Evolutionary conservation across 2,888 invertebrate species (phyloP).

Genomic region (Neria commutata): DNA sequence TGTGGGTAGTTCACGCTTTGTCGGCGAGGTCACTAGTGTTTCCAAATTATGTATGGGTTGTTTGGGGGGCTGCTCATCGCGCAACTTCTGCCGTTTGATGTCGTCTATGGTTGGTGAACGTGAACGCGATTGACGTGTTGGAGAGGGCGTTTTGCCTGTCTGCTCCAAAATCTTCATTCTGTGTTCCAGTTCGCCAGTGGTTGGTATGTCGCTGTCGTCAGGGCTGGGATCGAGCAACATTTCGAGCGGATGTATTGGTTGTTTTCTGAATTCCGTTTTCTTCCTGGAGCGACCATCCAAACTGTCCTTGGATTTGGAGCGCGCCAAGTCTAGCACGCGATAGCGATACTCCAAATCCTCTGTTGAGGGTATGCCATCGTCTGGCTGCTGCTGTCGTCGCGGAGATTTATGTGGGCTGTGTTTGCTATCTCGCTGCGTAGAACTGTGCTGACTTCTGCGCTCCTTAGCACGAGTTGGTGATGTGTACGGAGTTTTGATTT

Average conservation of each 20-base stretch:
- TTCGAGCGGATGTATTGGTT: constrained; percentile 53
- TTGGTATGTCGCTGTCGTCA: constrained; percentile 48
- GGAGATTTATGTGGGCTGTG: constrained; percentile 41
- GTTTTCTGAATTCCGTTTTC: constrained; percentile 38
- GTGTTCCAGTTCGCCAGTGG: constrained; percentile 55
- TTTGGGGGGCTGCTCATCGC: constrained; percentile 36
- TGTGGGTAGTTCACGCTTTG: constrained; percentile 48
- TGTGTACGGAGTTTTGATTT: constrained; percentile 33
- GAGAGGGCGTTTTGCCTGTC: constrained; percentile 39
- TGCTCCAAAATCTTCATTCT: constrained; percentile 53
- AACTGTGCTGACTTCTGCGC: constrained; percentile 11
- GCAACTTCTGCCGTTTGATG: constrained; percentile 41
- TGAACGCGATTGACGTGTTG: constrained; percentile 40
- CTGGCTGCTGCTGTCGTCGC: constrained; percentile 28
- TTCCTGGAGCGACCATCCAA: constrained; percentile 29
- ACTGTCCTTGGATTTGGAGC: constrained; percentile 45
- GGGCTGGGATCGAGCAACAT: constrained; percentile 56
- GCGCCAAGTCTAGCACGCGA: constrained; percentile 47
- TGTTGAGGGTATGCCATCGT: constrained; percentile 38
- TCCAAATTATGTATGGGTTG: constrained; percentile 46
- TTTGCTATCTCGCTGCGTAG: constrained; percentile 8
- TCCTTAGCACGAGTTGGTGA: constrained; percentile 37
- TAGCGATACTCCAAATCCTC: constrained; percentile 50
- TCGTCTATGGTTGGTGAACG: constrained; percentile 51
- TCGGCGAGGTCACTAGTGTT: constrained; percentile 43